Percentiles rank a stretch among this genome's conserved stretches.
Evolutionary conservation across 2,888 invertebrate genomes (phyloP).

Genomic region (Pheosia tremula): DNA sequence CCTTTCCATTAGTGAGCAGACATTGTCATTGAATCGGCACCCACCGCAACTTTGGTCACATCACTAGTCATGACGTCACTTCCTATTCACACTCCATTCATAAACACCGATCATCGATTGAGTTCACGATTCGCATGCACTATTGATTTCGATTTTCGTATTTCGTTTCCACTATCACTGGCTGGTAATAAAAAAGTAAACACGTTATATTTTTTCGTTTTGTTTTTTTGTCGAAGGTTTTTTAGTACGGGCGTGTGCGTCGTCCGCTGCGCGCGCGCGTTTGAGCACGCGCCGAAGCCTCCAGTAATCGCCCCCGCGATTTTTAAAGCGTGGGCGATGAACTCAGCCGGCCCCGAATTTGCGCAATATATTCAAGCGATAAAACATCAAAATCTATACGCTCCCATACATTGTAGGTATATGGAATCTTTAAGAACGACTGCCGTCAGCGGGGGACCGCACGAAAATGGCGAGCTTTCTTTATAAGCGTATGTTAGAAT

Average conservation of each 20-base stretch:
- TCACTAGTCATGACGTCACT: conserved; percentile 83
- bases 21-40: conserved; percentile 77
- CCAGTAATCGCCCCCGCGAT: conserved; percentile 77
- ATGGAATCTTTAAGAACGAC: conserved; percentile 40
- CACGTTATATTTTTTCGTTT: conserved; percentile 37
- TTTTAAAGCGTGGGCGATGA: conserved; percentile 75
- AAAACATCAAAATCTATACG: conserved; percentile 49
- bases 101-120: conserved; percentile 63
- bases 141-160: conserved; percentile 37
- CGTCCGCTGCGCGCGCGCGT: conserved; percentile 73
- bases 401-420: conserved; percentile 10
- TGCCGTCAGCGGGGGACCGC: conserved; percentile 73
- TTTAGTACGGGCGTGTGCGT: conserved; percentile 70
- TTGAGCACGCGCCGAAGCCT: conserved; percentile 79
- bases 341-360: conserved; percentile 74
- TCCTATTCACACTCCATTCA: conserved; percentile 78
- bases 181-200: conserved; percentile 30
- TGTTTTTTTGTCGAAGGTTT: conserved; percentile 44
- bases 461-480: conserved; percentile 81
- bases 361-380: conserved; percentile 76
- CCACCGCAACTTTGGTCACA: conserved; percentile 71
- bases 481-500: conserved; percentile 83
- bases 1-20: conserved; percentile 78
- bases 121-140: conserved; percentile 48
- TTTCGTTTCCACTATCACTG: conserved; percentile 33